Evolutionary conservation across 2,797 vertebrate genomes (phyloP).

Genomic region (Smutsia temminckii): DNA sequence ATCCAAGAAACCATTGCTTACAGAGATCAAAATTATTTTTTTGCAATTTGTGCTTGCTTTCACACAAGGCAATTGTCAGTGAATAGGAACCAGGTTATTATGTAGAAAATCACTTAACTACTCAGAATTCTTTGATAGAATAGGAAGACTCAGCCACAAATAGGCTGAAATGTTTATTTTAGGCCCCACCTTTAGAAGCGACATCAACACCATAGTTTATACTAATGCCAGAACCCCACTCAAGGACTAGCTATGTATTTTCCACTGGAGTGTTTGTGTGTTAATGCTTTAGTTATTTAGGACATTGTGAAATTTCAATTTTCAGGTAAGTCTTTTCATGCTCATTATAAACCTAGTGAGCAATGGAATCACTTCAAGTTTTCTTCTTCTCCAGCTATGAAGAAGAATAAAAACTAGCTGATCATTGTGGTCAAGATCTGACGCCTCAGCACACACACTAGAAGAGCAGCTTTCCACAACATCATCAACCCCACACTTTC

Average conservation of each 20-base stretch:
- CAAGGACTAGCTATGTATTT: rapidly evolving
- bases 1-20: not conserved
- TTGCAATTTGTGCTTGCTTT: not conserved
- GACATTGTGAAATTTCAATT: not conserved
- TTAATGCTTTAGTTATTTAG: not conserved
- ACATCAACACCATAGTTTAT: not conserved
- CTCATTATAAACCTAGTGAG: not conserved
- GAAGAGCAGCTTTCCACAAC: not conserved
- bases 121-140: not conserved
- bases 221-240: rapidly evolving
- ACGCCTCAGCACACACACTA: rapidly evolving
- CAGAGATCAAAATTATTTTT: not conserved
- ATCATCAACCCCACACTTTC: too few species aligned
- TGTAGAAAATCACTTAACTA: not conserved
- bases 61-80: not conserved
- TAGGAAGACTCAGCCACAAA: too few species aligned
- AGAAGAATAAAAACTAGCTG: not conserved
- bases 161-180: too few species aligned
- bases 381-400: not conserved
- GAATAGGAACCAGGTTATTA: not conserved
- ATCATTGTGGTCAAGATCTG: rapidly evolving
- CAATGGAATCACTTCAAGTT: not conserved
- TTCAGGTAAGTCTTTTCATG: not conserved
- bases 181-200: not conserved
- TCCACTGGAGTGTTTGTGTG: not conserved